These are phyloP conservation scores for Aphidius colemani DNA, from an alignment of 2,888 invertebrate genomes.

Conservation along the genomic window DNA sequence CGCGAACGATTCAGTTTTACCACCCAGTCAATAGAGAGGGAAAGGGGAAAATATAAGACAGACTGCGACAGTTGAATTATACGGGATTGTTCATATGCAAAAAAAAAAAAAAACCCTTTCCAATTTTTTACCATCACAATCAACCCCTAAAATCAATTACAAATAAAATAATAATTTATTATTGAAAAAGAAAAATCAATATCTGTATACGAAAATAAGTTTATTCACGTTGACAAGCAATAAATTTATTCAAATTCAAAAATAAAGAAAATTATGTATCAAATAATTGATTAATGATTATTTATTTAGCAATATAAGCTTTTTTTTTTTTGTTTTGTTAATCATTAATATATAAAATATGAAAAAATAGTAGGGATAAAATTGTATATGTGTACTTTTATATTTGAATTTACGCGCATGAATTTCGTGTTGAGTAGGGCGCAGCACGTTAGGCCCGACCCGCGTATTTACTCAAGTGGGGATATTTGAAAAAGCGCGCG, in stretches of 20 bases:
- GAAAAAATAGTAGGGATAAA: constrained; percentile 17
- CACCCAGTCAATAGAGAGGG: not conserved
- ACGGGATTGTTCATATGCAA: constrained; percentile 10
- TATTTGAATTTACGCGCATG: constrained; percentile 18
- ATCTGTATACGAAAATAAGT: too few relatives aligned
- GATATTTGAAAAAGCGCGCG: constrained; percentile 35
- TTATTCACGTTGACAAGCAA: too few relatives aligned
- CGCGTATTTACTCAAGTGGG: constrained; percentile 15
- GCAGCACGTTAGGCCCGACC: constrained; percentile 14
- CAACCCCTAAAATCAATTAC: too few relatives aligned
- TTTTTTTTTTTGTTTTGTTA: too few relatives aligned
- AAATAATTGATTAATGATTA: too few relatives aligned
- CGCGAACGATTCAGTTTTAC: constrained; percentile 10
- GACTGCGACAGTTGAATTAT: constrained; percentile 33
- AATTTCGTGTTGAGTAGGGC: constrained; percentile 16
- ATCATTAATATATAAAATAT: too few relatives aligned
- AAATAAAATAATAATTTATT: too few relatives aligned
- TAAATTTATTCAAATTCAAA: too few relatives aligned
- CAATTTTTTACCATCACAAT: too few relatives aligned
- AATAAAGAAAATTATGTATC: too few relatives aligned
- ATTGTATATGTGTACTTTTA: not conserved
- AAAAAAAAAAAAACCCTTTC: constrained; percentile 10
- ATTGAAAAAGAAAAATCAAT: too few relatives aligned
- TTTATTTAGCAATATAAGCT: too few relatives aligned
- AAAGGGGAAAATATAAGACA: constrained; percentile 44